phyloP scores from a whole-genome alignment of 2,797 vertebrate genomes.

The Peromyscus eremicus region DNA sequence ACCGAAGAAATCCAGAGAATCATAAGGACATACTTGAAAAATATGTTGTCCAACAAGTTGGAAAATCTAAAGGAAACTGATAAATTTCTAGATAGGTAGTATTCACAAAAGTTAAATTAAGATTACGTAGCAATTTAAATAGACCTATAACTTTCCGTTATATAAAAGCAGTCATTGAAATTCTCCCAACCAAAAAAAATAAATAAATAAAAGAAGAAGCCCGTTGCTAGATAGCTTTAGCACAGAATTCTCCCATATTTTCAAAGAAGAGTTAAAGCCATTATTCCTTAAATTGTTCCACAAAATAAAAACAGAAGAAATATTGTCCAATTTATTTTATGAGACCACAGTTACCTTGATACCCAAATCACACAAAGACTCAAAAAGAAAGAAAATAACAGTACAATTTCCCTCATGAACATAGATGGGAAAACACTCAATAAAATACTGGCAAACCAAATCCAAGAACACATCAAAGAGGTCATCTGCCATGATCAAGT shows the following conservation, averaged over 20 bases:
- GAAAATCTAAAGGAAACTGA: not conserved
- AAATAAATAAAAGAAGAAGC: not conserved
- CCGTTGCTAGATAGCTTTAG: not conserved
- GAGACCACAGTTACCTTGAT: not conserved
- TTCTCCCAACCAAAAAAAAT: not conserved
- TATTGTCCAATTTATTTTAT: no score
- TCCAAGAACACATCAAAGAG: not conserved
- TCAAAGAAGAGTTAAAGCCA: not conserved
- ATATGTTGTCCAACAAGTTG: not conserved
- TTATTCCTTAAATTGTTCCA: not conserved
- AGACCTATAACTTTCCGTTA: not conserved
- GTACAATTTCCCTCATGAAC: not conserved
- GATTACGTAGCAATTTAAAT: not conserved
- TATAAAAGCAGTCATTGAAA: not conserved
- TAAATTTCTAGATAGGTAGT: not conserved
- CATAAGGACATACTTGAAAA: not conserved
- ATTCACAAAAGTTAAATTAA: not conserved
- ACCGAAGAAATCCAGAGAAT: not conserved
- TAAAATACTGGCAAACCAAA: not conserved
- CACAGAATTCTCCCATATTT: not conserved
- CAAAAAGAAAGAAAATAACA: not conserved
- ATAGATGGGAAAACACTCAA: not conserved
- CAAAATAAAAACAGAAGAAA: not conserved
- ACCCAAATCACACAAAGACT: not conserved
- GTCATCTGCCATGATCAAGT: not conserved